phyloP scores from a whole-genome alignment of 2,888 invertebrate species.

The Hartigia nigra region DNA sequence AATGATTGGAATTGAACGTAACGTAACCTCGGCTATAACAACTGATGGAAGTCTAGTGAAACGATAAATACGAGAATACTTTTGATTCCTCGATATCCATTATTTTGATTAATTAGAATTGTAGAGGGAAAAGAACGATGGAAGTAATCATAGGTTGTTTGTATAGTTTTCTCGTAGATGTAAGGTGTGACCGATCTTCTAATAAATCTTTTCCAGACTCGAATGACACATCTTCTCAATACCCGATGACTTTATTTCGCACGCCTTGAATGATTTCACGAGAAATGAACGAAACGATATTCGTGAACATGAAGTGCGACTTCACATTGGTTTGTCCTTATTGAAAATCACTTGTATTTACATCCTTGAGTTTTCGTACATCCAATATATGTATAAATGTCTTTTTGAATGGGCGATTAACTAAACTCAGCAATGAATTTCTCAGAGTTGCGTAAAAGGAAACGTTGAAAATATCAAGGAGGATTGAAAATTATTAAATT shows the following conservation, averaged over 20 bases:
- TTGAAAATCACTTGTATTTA: neutral
- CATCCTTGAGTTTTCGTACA: neutral
- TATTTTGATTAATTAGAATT: neutral
- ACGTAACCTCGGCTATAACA: neutral
- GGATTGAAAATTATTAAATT: neutral
- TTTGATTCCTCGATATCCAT: neutral
- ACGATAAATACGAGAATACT: neutral
- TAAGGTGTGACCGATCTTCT: neutral
- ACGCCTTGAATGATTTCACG: neutral
- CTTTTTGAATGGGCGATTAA: neutral
- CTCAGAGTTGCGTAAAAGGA: neutral
- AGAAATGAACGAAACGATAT: neutral
- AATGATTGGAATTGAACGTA: neutral
- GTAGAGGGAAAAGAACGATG: neutral
- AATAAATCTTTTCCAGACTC: neutral
- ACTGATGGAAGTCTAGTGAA: neutral
- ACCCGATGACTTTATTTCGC: neutral
- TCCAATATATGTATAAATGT: neutral
- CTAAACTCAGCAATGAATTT: neutral
- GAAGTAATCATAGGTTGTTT: neutral
- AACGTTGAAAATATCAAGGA: neutral
- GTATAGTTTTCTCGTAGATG: neutral
- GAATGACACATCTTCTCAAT: neutral
- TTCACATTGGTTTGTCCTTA: neutral
- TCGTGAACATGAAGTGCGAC: neutral